Evolutionary conservation across 2,113 vertebrate species (phyloP).

Genomic region (Coreoperca whiteheadi): DNA sequence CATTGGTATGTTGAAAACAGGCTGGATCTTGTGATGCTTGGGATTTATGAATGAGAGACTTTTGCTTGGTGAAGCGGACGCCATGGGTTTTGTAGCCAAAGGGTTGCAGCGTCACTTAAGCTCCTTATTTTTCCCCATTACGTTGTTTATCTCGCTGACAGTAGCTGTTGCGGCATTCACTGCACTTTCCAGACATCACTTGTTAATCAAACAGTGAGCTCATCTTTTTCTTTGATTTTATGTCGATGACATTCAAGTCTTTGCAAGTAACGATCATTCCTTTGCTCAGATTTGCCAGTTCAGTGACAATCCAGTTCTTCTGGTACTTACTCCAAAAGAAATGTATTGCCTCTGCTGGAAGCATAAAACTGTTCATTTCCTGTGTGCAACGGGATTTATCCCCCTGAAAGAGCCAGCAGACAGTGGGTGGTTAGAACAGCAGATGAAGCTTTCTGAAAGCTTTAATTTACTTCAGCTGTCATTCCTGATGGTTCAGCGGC

Average conservation of each 20-base stretch:
- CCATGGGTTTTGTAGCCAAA: not conserved
- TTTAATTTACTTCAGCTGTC: constrained; percentile 20
- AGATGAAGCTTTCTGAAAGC: constrained; percentile 36
- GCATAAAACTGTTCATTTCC: constrained; percentile 38
- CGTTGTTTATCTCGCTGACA: constrained; percentile 9
- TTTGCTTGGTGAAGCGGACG: constrained; percentile 3
- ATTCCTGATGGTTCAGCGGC: not conserved
- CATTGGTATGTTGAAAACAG: not conserved
- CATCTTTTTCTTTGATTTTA: not conserved
- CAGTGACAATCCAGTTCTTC: constrained; percentile 11
- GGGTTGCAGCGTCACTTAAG: not conserved
- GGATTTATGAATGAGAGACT: not conserved
- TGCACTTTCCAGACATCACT: not conserved
- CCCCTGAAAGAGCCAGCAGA: constrained; percentile 20
- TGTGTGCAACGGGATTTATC: constrained; percentile 30
- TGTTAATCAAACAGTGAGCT: constrained; percentile 14
- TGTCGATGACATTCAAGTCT: not conserved
- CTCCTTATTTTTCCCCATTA: not conserved
- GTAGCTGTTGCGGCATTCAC: not conserved
- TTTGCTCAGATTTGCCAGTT: constrained; percentile 20
- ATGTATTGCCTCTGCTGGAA: constrained; percentile 7
- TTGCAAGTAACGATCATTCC: not conserved
- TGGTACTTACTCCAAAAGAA: constrained; percentile 8
- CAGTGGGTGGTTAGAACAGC: constrained; percentile 28
- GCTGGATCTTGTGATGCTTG: not conserved